A percentile compares a stretch with the other conserved stretches of the same genome.
Evolutionary conservation across 2,888 invertebrate genomes (phyloP).

Genomic region (Chymomyza amoena): DNA sequence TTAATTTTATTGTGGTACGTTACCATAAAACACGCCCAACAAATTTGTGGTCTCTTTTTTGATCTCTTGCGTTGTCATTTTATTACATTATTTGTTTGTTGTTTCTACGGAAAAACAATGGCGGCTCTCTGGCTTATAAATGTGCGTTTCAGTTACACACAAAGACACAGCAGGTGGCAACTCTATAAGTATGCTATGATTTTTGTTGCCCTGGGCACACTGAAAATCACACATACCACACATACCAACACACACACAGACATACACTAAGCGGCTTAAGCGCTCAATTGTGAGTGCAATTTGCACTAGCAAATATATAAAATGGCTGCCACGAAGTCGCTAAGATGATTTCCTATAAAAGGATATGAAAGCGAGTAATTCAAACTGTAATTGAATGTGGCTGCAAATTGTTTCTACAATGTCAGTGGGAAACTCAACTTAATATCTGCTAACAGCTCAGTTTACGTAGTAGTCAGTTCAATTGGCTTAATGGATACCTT

Average conservation of each 20-base stretch:
- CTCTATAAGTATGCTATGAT: constrained; percentile 39
- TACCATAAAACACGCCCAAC: background rate
- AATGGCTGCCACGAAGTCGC: background rate
- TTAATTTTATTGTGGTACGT: background rate
- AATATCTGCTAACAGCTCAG: background rate
- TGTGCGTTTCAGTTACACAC: background rate
- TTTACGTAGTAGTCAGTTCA: background rate
- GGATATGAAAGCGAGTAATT: background rate
- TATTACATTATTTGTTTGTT: background rate
- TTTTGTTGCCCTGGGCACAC: constrained; percentile 6
- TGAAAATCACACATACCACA: background rate
- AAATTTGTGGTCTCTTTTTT: background rate
- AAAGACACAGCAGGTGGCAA: constrained; percentile 4
- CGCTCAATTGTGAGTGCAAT: constrained; percentile 45
- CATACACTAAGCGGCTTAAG: constrained; percentile 52
- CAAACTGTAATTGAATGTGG: background rate
- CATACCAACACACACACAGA: too few relatives aligned
- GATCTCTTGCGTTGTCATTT: background rate
- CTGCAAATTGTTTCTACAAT: background rate
- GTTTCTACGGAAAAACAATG: background rate
- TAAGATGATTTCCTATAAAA: background rate
- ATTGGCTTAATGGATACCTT: constrained; percentile 1
- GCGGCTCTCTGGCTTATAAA: background rate
- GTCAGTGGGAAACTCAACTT: background rate
- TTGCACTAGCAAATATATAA: constrained; percentile 35